A percentile compares a stretch with the other conserved stretches of the same genome.
Conservation (phyloP, 2,888 invertebrate species). For the Caenorhabditis angaria region DNA sequence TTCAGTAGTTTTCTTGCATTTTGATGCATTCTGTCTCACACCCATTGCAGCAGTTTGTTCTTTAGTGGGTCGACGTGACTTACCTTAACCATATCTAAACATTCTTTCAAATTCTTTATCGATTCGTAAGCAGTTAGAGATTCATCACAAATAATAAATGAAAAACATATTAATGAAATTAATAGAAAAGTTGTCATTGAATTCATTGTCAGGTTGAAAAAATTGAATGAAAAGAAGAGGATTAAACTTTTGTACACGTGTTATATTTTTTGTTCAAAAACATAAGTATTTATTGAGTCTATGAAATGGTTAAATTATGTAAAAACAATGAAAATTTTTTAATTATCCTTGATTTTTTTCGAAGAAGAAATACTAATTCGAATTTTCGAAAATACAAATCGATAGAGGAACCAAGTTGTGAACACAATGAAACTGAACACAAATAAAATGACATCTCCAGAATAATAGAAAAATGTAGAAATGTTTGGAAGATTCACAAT, state of each 20-base stretch:
- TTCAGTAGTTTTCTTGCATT: too few relatives aligned
- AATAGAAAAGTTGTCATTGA: neutral
- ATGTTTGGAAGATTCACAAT: neutral
- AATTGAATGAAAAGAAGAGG: neutral
- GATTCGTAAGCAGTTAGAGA: conserved; percentile 12
- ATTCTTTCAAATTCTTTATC: conserved; percentile 20
- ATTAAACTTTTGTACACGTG: conserved; percentile 3
- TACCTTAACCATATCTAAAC: conserved; percentile 30
- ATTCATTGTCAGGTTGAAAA: neutral
- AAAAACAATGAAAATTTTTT: too few relatives aligned
- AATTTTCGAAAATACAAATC: neutral
- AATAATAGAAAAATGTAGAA: conserved; percentile 32
- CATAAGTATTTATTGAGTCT: too few relatives aligned
- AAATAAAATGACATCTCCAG: conserved; percentile 7
- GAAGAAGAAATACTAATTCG: neutral
- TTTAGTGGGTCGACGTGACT: too few relatives aligned
- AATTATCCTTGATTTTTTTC: neutral
- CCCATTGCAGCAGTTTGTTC: too few relatives aligned
- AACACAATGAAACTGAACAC: neutral
- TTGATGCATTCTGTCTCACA: too few relatives aligned
- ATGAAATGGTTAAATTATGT: too few relatives aligned
- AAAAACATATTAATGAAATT: neutral
- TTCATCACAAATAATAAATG: neutral
- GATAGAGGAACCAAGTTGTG: neutral
- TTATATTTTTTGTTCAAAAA: neutral